These are phyloP conservation scores for Nematostella vectensis DNA, from an alignment of 92 coral and sea anemone species.

Conservation along the genomic window DNA sequence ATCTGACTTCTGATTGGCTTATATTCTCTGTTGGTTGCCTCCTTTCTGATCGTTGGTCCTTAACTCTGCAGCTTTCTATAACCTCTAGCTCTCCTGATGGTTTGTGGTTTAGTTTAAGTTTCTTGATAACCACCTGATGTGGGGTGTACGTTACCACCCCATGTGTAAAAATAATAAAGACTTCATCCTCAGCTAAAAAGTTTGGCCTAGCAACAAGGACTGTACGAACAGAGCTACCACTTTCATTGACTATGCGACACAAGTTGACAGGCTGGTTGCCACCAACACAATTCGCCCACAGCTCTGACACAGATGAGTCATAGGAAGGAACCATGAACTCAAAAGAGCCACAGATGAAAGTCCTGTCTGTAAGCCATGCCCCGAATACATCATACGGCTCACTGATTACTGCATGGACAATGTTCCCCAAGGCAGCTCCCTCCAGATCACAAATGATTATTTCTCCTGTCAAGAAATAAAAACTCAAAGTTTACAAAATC, in stretches of 20 bases:
- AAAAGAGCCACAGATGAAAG: constrained; percentile 59
- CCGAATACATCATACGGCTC: constrained; percentile 88
- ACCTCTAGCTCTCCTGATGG: neutral
- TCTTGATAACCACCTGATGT: constrained; percentile 64
- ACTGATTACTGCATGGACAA: constrained; percentile 39
- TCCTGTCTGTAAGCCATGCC: constrained; percentile 61
- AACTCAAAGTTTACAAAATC: constrained; percentile 1
- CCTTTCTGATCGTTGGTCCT: too few species aligned
- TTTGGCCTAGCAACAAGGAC: constrained; percentile 57
- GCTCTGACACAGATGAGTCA: constrained; percentile 56
- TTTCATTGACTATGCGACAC: constrained; percentile 51
- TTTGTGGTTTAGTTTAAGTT: constrained; percentile 9
- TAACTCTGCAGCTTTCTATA: neutral
- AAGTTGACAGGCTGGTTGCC: constrained; percentile 22
- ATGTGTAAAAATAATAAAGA: constrained; percentile 64
- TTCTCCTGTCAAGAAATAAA: constrained; percentile 42
- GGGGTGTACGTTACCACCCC: constrained; percentile 69
- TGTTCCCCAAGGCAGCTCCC: constrained; percentile 8
- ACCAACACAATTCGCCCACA: constrained; percentile 50
- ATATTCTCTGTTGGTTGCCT: neutral
- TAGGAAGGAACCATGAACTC: constrained; percentile 55
- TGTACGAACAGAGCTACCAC: constrained; percentile 69
- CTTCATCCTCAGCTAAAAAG: constrained; percentile 9
- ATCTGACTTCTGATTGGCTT: neutral
- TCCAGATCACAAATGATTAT: constrained; percentile 47